Base-by-base conservation (phyloP, 1,140 invertebrate species). In the Spodoptera litura region DNA sequence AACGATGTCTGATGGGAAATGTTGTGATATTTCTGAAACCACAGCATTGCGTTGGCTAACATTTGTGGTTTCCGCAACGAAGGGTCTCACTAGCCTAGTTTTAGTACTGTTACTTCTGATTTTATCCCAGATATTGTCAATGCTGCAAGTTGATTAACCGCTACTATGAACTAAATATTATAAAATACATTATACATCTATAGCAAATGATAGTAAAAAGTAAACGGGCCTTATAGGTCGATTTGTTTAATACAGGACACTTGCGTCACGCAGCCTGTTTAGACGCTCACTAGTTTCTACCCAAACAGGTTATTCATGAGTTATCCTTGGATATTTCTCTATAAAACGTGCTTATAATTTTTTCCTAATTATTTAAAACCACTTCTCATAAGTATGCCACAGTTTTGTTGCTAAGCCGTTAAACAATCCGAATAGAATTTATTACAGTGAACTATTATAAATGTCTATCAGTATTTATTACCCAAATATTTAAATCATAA, bases 41-140 rank as follows among this genome's bases (percentile, higher is more conserved):
- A 56, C 71, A 51, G 11, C 27, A 58, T 73, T 59, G 44, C 38
- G 38, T 59, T 49, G 10, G 62, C 64, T 5, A 59, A 70, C 75
- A 52, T 59, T 52, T 78, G 64, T 12, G 64, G 75, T 78, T 66
- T 58, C 51, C 25, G 10, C 20, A 53, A 15, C 38, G 49, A 53
- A 70, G 66, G 66, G 66, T 70, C 51, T 70, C 49, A 9, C 25
- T 53, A 68, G 20, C 20, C 25, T 27, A 27, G 49, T 68, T 53
- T 49, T 53, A 20, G 38, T 70, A 70, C 49, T 52, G 66, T 31
- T 53, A 53, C 12, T 70, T 66, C 38, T 38, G n/a, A 62, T 44
- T 31, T 49, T 3, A 25, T 49, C 12, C 44, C 6, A 2, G 6
- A 4, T 4, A 10, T 44, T 59, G 25, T 31, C 38, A 44, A 44